Evolutionary conservation across 2,113 vertebrate genomes (phyloP).

Genomic region (Carassius auratus): DNA sequence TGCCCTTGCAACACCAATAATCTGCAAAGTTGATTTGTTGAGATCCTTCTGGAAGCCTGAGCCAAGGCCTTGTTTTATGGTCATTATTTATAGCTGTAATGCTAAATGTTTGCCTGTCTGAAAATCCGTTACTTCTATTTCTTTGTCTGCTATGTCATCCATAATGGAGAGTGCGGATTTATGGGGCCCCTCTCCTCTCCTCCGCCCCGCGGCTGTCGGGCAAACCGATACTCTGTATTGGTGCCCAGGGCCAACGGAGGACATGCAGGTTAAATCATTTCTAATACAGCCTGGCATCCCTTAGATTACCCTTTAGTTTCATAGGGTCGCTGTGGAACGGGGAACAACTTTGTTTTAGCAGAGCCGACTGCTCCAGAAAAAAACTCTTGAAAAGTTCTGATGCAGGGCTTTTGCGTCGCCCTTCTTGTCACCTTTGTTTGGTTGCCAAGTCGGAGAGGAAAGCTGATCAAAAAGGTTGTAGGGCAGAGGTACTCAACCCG

Average conservation of each 20-base stretch:
- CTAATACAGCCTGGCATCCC: slow-evolving; percentile 30
- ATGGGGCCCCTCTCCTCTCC: slow-evolving; percentile 47
- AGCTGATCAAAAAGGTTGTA: slow-evolving; percentile 35
- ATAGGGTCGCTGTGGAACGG: neutral
- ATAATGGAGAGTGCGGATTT: slow-evolving; percentile 57
- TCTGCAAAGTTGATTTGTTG: slow-evolving; percentile 58
- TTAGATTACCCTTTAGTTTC: slow-evolving; percentile 24
- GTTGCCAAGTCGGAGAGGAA: slow-evolving; percentile 22
- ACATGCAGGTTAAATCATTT: slow-evolving; percentile 44
- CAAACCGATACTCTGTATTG: slow-evolving; percentile 14
- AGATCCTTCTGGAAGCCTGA: slow-evolving; percentile 56
- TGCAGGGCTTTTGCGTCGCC: slow-evolving; percentile 6
- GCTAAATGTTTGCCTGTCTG: slow-evolving; percentile 61
- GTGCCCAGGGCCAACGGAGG: slow-evolving; percentile 31
- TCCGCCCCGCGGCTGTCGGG: slow-evolving; percentile 1
- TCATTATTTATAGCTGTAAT: slow-evolving; percentile 62
- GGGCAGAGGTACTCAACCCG: slow-evolving; percentile 15
- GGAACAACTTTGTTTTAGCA: slow-evolving; percentile 23
- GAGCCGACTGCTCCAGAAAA: neutral
- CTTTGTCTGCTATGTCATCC: slow-evolving; percentile 21
- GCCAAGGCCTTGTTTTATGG: slow-evolving; percentile 61
- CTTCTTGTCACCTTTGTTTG: slow-evolving; percentile 25
- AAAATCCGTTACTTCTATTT: slow-evolving; percentile 43
- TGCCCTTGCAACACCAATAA: slow-evolving; percentile 54
- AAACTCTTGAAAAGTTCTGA: slow-evolving; percentile 28